These are phyloP conservation scores for Papilio polytes DNA, from an alignment of 1,140 invertebrate genomes.

Conservation along the genomic window DNA sequence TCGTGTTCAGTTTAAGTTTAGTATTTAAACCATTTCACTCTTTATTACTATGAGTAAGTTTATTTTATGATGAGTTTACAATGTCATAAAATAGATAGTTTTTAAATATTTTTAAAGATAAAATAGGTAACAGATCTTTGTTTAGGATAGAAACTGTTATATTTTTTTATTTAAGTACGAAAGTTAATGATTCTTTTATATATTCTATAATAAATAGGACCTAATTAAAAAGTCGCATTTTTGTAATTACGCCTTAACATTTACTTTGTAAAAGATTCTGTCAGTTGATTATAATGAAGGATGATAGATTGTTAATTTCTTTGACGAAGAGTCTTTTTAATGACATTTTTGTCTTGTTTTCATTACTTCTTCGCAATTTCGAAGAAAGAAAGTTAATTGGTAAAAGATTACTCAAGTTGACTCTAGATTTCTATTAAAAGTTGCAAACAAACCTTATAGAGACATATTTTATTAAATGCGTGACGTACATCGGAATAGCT, in stretches of 20 bases:
- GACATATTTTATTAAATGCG: too few species aligned
- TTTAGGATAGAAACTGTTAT: too few species aligned
- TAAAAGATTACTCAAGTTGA: background rate
- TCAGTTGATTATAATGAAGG: constrained; percentile 10
- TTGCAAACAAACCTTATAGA: background rate
- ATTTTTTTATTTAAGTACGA: too few species aligned
- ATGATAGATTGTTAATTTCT: constrained; percentile 14
- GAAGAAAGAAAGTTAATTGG: background rate
- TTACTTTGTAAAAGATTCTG: background rate
- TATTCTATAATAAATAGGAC: too few species aligned
- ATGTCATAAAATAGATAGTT: background rate
- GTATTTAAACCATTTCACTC: background rate
- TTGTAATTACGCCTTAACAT: background rate
- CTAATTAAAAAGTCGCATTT: background rate
- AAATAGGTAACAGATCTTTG: too few species aligned
- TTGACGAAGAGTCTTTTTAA: background rate
- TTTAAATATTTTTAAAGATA: background rate
- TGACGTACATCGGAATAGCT: too few species aligned
- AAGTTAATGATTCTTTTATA: too few species aligned
- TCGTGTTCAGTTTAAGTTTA: background rate
- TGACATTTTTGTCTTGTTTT: constrained; percentile 20
- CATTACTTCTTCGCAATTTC: constrained; percentile 13
- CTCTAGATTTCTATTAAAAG: background rate
- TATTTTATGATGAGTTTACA: background rate
- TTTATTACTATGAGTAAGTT: background rate